Conservation (phyloP, 2,113 vertebrate species). For the Candoia aspera region DNA sequence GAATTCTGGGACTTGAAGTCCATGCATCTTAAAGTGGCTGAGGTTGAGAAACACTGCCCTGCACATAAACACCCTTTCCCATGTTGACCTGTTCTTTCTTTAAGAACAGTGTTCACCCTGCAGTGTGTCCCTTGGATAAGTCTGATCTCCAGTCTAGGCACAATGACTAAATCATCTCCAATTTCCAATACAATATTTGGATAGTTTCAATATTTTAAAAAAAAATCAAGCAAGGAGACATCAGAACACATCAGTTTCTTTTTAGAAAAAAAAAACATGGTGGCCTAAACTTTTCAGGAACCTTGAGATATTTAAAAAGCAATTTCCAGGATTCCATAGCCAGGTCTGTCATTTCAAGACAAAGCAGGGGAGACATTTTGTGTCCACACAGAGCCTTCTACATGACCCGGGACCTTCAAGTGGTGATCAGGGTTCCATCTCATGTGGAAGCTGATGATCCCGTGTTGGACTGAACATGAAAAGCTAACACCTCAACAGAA, state of each 20-base stretch:
- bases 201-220: neutral
- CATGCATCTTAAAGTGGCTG: too few species aligned
- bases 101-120: neutral
- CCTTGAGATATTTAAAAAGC: neutral
- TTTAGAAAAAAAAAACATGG: neutral
- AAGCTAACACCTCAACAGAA: neutral
- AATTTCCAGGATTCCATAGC: conserved; percentile 19
- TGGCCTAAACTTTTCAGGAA: conserved; percentile 31
- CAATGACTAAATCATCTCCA: neutral
- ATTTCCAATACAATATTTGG: neutral
- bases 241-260: neutral
- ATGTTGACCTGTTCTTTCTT: neutral
- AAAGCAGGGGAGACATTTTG: neutral
- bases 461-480: neutral
- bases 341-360: neutral
- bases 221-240: neutral
- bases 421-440: neutral
- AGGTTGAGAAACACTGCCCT: too few species aligned
- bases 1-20: too few species aligned
- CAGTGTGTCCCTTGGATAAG: neutral
- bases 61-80: accelerated
- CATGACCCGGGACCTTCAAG: neutral
- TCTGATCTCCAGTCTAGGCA: neutral
- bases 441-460: neutral
- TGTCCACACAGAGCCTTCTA: neutral